Conservation (phyloP, 2,888 invertebrate genomes). For the Parapristionchus giblindavisi region DNA sequence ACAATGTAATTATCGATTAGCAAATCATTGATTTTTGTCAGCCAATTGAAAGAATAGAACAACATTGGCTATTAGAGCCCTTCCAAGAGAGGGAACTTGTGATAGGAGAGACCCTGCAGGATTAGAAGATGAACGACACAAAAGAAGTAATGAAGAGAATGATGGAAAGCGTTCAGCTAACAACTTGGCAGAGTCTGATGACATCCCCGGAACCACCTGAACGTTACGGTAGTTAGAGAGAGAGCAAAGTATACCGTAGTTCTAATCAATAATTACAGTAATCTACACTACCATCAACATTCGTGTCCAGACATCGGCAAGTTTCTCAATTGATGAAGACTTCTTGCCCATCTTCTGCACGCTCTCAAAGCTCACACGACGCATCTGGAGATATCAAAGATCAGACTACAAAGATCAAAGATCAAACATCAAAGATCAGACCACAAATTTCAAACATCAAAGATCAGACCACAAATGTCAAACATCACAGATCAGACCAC, state of each 20-base stretch:
- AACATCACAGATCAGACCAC: no score
- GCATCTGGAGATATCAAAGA: no score
- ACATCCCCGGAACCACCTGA: constrained; percentile 56
- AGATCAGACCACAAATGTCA: no score
- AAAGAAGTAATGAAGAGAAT: constrained; percentile 35
- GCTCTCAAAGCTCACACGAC: constrained; percentile 56
- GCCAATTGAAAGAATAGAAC: constrained; percentile 23
- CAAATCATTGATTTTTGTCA: background rate
- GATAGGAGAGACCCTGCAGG: background rate
- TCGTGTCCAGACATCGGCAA: constrained; percentile 62
- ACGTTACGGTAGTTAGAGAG: background rate
- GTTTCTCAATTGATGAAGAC: constrained; percentile 55
- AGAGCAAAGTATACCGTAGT: background rate
- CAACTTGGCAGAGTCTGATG: constrained; percentile 49
- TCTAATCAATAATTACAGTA: no score
- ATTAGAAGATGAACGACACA: background rate
- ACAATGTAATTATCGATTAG: no score
- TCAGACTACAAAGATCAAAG: background rate
- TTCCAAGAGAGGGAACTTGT: constrained; percentile 7
- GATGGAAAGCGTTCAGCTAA: constrained; percentile 61
- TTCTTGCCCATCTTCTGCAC: constrained; percentile 61
- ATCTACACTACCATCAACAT: constrained; percentile 67
- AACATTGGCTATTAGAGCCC: constrained; percentile 8
- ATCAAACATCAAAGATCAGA: background rate
- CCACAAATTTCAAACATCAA: no score